phyloP scores from a whole-genome alignment of 2,113 vertebrate species.

The Caretta caretta region DNA sequence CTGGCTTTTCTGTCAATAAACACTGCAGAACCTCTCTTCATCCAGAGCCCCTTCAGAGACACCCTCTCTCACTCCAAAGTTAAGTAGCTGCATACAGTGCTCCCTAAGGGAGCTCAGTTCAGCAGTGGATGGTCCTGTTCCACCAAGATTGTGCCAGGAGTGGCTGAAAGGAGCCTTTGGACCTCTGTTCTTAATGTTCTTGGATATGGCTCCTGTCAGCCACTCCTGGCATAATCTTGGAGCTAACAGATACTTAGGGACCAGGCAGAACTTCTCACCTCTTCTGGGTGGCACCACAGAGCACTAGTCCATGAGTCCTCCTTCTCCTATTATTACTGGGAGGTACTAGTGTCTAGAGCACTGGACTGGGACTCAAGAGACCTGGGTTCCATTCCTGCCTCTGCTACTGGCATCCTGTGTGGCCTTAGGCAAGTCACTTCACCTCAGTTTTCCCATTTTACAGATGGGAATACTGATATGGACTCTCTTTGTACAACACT shows the following conservation, averaged over 20 bases:
- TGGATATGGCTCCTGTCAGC: too few species aligned
- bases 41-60: not conserved
- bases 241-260: not conserved
- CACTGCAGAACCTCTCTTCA: not conserved
- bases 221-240: too few species aligned
- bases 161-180: not conserved
- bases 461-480: too few species aligned
- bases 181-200: too few species aligned
- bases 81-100: not conserved
- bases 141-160: not conserved
- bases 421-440: too few species aligned
- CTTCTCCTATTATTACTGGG: not conserved
- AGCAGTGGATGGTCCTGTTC: accelerated
- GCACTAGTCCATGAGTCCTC: not conserved
- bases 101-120: not conserved
- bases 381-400: too few species aligned
- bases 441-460: too few species aligned
- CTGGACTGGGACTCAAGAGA: too few species aligned
- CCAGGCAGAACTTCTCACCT: not conserved
- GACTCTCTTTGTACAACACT: too few species aligned
- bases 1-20: not conserved
- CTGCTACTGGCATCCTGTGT: too few species aligned
- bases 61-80: not conserved
- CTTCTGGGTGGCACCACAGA: not conserved
- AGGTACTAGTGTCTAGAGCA: too few species aligned